These are phyloP conservation scores for Eulemur rubriventer DNA, from an alignment of 2,797 vertebrate species.

Conservation along the genomic window DNA sequence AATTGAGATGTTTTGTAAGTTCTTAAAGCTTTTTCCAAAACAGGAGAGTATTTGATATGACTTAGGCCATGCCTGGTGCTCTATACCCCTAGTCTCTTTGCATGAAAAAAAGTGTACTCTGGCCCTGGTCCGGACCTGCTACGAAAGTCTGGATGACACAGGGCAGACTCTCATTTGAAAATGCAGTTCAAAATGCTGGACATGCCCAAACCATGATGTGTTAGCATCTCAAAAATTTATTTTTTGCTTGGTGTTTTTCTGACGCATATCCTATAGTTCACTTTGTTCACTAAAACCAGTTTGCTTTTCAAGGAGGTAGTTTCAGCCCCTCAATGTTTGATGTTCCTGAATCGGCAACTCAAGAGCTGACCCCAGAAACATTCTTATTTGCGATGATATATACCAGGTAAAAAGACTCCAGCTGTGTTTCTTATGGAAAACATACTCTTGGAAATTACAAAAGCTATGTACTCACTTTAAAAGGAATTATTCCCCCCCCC, in stretches of 20 bases:
- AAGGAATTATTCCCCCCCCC: background rate
- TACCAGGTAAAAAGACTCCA: background rate
- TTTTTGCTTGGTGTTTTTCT: constrained; percentile 16
- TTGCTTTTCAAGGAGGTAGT: background rate
- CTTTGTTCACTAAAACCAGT: constrained; percentile 36
- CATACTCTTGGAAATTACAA: constrained; percentile 23
- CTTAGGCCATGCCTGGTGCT: background rate
- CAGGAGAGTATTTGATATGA: constrained; percentile 3
- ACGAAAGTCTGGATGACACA: background rate
- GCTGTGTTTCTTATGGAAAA: constrained; percentile 47
- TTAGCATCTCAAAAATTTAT: background rate
- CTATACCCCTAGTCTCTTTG: background rate
- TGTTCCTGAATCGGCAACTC: background rate
- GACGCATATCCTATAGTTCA: background rate
- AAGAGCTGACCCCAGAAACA: background rate
- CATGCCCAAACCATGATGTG: background rate
- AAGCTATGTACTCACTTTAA: background rate
- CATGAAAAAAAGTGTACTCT: background rate
- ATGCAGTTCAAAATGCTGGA: background rate
- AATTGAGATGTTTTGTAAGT: constrained; percentile 36
- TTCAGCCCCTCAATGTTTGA: background rate
- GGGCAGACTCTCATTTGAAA: background rate
- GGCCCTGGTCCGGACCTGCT: background rate
- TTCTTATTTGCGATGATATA: background rate
- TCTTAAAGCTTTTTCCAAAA: background rate